These are phyloP conservation scores for Sebastiscus albofasciatus DNA, from an alignment of 2,797 vertebrate genomes.

Conservation along the genomic window DNA sequence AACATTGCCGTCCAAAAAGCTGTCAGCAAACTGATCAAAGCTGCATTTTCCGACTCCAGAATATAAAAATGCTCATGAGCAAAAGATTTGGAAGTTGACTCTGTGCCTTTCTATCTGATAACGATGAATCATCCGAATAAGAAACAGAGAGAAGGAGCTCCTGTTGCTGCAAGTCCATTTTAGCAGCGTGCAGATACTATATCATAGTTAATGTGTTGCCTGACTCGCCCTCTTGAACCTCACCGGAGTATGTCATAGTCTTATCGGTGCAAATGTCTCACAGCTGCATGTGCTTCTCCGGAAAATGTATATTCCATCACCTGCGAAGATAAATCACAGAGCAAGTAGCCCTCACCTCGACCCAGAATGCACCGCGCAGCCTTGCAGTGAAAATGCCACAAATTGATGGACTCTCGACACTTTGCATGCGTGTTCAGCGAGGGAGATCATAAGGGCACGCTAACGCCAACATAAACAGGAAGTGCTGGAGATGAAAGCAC, in stretches of 20 bases:
- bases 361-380: conserved; percentile 24
- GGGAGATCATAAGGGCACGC: conserved; percentile 28
- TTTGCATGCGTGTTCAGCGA: conserved; percentile 1
- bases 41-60: background rate
- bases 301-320: conserved; percentile 69
- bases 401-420: conserved; percentile 11
- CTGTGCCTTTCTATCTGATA: conserved; percentile 19
- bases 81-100: conserved; percentile 5
- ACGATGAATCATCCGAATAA: conserved; percentile 37
- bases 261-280: conserved; percentile 65
- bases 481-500: conserved; percentile 47
- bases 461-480: conserved; percentile 11
- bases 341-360: conserved; percentile 1
- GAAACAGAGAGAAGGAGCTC: conserved; percentile 5
- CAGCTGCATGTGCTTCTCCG: conserved; percentile 50
- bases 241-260: conserved; percentile 69
- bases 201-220: conserved; percentile 70
- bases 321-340: conserved; percentile 60
- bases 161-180: conserved; percentile 38
- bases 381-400: background rate
- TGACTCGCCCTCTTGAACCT: conserved; percentile 72
- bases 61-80: conserved; percentile 9
- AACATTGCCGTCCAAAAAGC: background rate
- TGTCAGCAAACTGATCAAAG: background rate
- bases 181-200: conserved; percentile 46